Evolutionary conservation across 2,113 vertebrate species (phyloP), one percentile per base, ranked within the genome.

Genomic region (Thryonomys swinderianus): DNA sequence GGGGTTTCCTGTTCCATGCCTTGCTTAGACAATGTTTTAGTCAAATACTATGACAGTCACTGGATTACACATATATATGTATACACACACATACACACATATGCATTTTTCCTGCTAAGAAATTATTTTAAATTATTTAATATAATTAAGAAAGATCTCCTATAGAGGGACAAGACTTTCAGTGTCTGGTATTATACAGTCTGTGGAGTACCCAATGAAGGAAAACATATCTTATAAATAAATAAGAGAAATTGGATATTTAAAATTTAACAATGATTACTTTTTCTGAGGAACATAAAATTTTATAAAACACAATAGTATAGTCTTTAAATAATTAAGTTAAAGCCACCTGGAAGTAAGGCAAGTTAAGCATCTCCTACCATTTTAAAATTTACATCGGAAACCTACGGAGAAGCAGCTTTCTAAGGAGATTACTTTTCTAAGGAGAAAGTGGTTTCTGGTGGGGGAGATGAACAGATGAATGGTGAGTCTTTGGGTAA

Each of bases 41-140:
- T 45, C 16, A 88, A 40, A 69, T 55, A 62, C 3, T 42, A 30
- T 7, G 7, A 17, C 25, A 30, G 71, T 48, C 14, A 76, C 14
- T 23, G 53, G 18, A 51, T 51, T 51, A 51, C 10, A 51, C 48
- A 51, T 51, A 51, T 51, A 51, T 10, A 51, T 51, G 10, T 10
- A 51, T 10, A 51, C 10, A 51, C 10, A 51, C 10, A 51, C 48
- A 51, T 51, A 51, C 10, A 51, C 10, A 51, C 10, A 51, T 51
- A 51, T 51, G 10, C 10, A 51, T 55, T 25, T 84, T 87, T 57
- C 7, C 3, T 23, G 55, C 37, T 45, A 93, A 90, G n/a, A 78
- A 73, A 73, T 82, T 37, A 78, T 14, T 67, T 90, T 30, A 78
- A 85, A 67, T 57, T 55, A 91, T 27, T 92, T 90, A 93, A 14